These are phyloP conservation scores for Sebastes hubbsi DNA, from an alignment of 2,797 vertebrate genomes.

Conservation along the genomic window DNA sequence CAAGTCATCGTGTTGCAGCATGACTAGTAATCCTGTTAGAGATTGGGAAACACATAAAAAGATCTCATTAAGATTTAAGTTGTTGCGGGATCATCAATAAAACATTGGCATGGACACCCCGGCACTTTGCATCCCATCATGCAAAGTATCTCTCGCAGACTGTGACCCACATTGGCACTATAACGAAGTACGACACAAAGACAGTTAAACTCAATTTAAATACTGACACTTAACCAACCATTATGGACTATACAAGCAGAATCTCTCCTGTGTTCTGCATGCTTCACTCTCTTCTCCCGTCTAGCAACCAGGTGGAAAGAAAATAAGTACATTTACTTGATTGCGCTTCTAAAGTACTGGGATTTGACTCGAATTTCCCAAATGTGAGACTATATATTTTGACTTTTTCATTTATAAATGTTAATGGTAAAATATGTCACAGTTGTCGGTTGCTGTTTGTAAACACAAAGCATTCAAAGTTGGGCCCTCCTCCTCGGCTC, in stretches of 20 bases:
- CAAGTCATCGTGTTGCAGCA: constrained; percentile 46
- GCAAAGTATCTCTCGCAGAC: constrained; percentile 19
- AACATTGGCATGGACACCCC: constrained; percentile 43
- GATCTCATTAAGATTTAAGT: constrained; percentile 73
- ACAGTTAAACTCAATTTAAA: constrained; percentile 2
- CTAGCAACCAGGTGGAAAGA: not conserved
- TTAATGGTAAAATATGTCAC: not conserved
- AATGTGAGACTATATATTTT: not conserved
- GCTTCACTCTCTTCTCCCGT: not conserved
- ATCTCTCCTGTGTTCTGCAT: not conserved
- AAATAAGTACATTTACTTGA: not conserved
- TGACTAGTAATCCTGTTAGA: constrained; percentile 71
- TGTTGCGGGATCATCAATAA: constrained; percentile 57
- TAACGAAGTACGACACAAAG: not conserved
- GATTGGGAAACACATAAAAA: constrained; percentile 55
- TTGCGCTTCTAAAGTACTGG: not conserved
- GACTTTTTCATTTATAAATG: too few species aligned
- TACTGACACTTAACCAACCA: constrained; percentile 7
- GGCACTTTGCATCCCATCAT: constrained; percentile 37
- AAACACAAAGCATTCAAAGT: not conserved
- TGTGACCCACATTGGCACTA: constrained; percentile 45
- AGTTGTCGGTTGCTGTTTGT: not conserved
- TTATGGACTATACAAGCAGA: not conserved
- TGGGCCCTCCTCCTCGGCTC: not conserved
- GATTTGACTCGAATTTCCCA: not conserved